These are phyloP conservation scores for Ascidia mentula DNA, from an alignment of 23 tunicate genomes.

Conservation along the genomic window DNA sequence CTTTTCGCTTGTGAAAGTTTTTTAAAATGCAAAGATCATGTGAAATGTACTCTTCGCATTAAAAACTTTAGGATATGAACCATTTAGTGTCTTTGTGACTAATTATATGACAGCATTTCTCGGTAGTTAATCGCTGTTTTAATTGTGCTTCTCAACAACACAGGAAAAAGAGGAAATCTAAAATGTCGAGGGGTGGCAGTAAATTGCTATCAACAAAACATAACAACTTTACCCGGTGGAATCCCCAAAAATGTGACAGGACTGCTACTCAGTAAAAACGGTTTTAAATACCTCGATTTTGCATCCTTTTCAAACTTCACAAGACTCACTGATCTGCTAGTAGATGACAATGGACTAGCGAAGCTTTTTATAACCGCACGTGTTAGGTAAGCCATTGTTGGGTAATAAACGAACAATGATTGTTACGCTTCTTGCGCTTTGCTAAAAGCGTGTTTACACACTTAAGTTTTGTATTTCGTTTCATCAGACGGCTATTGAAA, in stretches of 20 bases:
- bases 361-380: neutral
- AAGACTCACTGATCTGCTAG: neutral
- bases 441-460: neutral
- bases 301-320: slow-evolving; percentile 1
- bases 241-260: slow-evolving; percentile 30
- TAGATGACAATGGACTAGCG: slow-evolving; percentile 15
- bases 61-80: too few species aligned
- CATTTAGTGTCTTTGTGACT: too few species aligned
- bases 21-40: too few species aligned
- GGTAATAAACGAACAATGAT: neutral
- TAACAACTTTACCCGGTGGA: slow-evolving; percentile 17
- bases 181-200: slow-evolving; percentile 21
- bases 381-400: slow-evolving; percentile 8
- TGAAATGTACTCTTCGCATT: too few species aligned
- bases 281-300: slow-evolving; percentile 6
- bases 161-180: neutral
- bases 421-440: neutral
- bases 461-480: neutral
- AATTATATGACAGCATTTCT: too few species aligned
- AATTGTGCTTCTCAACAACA: too few species aligned
- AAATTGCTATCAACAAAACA: slow-evolving; percentile 1
- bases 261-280: slow-evolving; percentile 24
- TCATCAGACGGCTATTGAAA: neutral
- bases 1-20: too few species aligned
- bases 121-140: too few species aligned